Conservation (phyloP, 2,888 invertebrate species). For the Cheilosia impressa region DNA sequence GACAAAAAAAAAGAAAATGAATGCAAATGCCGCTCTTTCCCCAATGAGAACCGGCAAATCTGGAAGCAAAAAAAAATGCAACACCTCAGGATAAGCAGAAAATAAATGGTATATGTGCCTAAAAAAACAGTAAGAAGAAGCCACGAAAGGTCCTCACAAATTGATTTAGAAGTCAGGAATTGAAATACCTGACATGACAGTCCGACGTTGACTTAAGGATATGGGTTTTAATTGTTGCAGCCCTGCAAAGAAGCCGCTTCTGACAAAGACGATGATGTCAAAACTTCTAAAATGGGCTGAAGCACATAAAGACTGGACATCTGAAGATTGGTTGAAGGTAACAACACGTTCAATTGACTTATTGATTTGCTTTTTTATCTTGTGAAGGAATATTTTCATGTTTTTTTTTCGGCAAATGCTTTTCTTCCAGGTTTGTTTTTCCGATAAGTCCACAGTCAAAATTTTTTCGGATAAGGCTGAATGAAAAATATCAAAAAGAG, state of each 20-base stretch:
- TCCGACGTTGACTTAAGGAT: too few relatives aligned
- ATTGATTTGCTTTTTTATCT: too few relatives aligned
- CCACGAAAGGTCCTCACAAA: conserved; percentile 5
- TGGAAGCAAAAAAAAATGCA: conserved; percentile 4
- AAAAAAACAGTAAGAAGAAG: conserved; percentile 9
- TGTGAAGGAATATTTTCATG: too few relatives aligned
- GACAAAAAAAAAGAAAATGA: conserved; percentile 14
- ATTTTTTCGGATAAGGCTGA: too few relatives aligned
- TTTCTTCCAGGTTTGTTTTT: too few relatives aligned
- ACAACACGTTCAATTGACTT: too few relatives aligned
- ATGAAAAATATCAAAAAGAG: too few relatives aligned
- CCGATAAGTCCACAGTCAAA: too few relatives aligned
- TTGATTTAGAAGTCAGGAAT: conserved; percentile 16
- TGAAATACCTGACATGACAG: conserved; percentile 11
- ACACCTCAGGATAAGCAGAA: neutral
- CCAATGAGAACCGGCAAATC: conserved; percentile 5
- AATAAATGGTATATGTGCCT: conserved; percentile 4
- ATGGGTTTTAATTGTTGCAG: too few relatives aligned
- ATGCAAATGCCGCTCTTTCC: neutral
- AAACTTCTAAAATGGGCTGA: neutral
- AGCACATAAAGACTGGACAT: too few relatives aligned
- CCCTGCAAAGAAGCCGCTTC: neutral
- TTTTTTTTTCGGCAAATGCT: too few relatives aligned
- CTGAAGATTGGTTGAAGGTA: too few relatives aligned
- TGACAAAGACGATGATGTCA: neutral